Evolutionary conservation across 2,113 vertebrate genomes (phyloP), one percentile per base, ranked within the genome.

Genomic region (Tenrec ecaudatus): DNA sequence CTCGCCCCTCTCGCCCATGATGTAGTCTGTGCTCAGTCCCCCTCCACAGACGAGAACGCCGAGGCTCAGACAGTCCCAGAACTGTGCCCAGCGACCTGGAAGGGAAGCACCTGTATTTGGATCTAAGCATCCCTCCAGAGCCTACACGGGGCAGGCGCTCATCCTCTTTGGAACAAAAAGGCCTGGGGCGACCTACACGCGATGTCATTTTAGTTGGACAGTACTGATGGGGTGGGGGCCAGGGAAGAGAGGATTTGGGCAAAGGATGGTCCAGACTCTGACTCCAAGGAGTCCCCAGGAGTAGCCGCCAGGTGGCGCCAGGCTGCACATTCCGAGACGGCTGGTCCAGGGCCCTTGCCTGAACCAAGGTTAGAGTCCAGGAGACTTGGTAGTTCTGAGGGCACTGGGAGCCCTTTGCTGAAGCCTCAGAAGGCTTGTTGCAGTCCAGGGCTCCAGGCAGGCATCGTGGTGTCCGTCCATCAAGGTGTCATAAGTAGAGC

Each of bases 221-320:
- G 69, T 83, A 58, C 53, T 68, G 40, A 31, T 0, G 16, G 2
- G 64, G 58, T 0, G 14, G 66, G 66, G 17, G 14, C 6, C 12
- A 7, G 58, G 20, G 62, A 27, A 6, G 29, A 57, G 66, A 12
- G 58, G 73, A 14, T 62, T 80, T 57, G 8, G 73, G 68, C 5
- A 17, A 6, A 43, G 47, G 22, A 22, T 36, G 31, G 47, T 53
- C 47, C 17, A 9, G 89, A 47, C 0, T 40, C 40, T 40, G 40
- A 14, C 23, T 58, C 82, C 57, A 8, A 22, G n/a, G 25, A 82
- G 86, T 2, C 58, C 10, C 84, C 2, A 3, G 16, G n/a, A 83
- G 68, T 4, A 36, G 71, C 89, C 78, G 27, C 22, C 2, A 96
- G 90, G 90, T 47, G 81, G 92, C 11, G 19, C 69, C 68, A 88